Evolutionary conservation across 1,140 invertebrate genomes (phyloP).

Genomic region (Magallana gigas): DNA sequence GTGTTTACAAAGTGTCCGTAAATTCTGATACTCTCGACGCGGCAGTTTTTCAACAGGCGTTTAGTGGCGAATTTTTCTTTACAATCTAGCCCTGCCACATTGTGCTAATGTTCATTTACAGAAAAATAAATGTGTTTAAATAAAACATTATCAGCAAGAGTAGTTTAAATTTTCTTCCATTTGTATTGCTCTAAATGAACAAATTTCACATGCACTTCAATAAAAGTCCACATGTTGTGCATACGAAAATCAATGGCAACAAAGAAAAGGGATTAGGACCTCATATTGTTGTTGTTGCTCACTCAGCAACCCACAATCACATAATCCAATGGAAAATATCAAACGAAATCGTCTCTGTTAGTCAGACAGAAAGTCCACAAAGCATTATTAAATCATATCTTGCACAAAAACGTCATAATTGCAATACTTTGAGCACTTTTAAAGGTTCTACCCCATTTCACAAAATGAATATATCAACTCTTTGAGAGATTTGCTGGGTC

Average conservation of each 20-base stretch:
- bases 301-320: not conserved
- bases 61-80: not conserved
- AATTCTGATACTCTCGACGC: not conserved
- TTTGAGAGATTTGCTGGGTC: not conserved
- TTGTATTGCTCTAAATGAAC: conserved; percentile 7
- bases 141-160: not conserved
- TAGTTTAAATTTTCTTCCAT: conserved; percentile 15
- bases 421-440: conserved; percentile 12
- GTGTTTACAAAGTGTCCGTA: not conserved
- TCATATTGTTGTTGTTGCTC: not conserved
- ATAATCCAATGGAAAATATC: not conserved
- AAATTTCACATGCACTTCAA: conserved; percentile 2
- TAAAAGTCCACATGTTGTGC: conserved; percentile 6
- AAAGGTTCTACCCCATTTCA: conserved; percentile 2
- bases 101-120: conserved; percentile 7
- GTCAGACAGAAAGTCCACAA: not conserved
- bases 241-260: not conserved
- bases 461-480: not conserved
- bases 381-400: not conserved
- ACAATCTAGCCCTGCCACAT: not conserved
- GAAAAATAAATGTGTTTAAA: conserved; percentile 33
- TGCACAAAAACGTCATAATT: not conserved
- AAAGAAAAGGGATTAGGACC: not conserved
- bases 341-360: not conserved
- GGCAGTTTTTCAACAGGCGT: not conserved